Percentiles rank a stretch among this genome's conserved stretches.
Evolutionary conservation across 1,140 invertebrate species (phyloP).

Genomic region (Zaprionus inermis): DNA sequence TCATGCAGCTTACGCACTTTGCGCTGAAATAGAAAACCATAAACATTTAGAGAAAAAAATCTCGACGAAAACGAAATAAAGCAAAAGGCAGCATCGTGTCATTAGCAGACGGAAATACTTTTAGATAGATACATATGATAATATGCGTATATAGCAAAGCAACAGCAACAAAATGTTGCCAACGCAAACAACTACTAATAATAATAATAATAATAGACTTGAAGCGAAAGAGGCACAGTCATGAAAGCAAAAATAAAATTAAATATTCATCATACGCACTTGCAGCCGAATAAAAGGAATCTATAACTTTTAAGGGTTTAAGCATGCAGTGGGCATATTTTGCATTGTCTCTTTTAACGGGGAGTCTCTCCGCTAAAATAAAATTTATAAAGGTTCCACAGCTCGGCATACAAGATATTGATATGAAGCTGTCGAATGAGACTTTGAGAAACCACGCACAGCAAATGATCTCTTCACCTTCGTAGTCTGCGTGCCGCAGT

Average conservation of each 20-base stretch:
- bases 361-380: background rate
- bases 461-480: background rate
- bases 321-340: background rate
- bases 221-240: conserved; percentile 19
- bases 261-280: conserved; percentile 60
- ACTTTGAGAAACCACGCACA: no score
- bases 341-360: no score
- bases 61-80: conserved; percentile 36
- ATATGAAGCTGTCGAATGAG: background rate
- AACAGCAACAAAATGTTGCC: background rate
- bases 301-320: no score
- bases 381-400: background rate
- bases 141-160: conserved; percentile 21
- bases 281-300: conserved; percentile 4
- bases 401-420: background rate
- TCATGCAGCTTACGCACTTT: conserved; percentile 77
- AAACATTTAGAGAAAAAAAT: conserved; percentile 47
- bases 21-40: conserved; percentile 59
- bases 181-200: conserved; percentile 26
- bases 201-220: conserved; percentile 31
- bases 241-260: conserved; percentile 38
- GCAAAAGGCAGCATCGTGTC: conserved; percentile 41
- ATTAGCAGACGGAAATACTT: conserved; percentile 68
- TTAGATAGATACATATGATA: conserved; percentile 15
- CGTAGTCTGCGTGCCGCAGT: background rate